These are phyloP conservation scores for Dromas ardeola DNA, from an alignment of 2,113 vertebrate species.

Conservation along the genomic window DNA sequence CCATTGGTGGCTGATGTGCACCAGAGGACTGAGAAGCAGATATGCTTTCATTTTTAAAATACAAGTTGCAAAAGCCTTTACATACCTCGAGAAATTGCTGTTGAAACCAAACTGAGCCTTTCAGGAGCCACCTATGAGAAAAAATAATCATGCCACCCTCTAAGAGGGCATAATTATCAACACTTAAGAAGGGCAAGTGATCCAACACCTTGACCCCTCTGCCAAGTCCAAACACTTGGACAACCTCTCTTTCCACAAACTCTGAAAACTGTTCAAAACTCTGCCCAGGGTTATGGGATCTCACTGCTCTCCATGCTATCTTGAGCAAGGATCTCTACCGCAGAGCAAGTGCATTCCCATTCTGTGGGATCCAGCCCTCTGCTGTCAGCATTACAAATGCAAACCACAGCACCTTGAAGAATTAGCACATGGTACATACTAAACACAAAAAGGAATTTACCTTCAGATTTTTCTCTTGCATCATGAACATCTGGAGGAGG, in stretches of 20 bases:
- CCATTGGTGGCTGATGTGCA: too few relatives aligned
- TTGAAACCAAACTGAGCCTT: background rate
- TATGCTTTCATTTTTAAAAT: fast-evolving
- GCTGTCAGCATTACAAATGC: background rate
- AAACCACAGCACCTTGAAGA: background rate
- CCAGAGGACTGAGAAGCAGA: background rate
- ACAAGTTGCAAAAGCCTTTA: background rate
- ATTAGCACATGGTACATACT: background rate
- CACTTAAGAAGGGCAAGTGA: background rate
- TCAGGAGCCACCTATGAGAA: background rate
- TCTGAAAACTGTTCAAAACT: background rate
- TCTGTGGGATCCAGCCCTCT: background rate
- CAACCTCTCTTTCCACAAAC: background rate
- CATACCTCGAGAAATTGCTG: fast-evolving
- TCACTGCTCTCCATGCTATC: background rate
- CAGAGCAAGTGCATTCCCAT: background rate
- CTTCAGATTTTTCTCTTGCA: background rate
- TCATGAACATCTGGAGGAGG: background rate
- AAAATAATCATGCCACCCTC: background rate
- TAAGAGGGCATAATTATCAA: background rate
- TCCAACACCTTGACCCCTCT: background rate
- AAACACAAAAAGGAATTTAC: background rate
- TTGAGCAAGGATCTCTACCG: background rate
- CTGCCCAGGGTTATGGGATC: background rate
- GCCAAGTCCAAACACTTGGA: background rate